Conservation (phyloP, 2,113 vertebrate genomes). For the Festucalex cinctus region DNA sequence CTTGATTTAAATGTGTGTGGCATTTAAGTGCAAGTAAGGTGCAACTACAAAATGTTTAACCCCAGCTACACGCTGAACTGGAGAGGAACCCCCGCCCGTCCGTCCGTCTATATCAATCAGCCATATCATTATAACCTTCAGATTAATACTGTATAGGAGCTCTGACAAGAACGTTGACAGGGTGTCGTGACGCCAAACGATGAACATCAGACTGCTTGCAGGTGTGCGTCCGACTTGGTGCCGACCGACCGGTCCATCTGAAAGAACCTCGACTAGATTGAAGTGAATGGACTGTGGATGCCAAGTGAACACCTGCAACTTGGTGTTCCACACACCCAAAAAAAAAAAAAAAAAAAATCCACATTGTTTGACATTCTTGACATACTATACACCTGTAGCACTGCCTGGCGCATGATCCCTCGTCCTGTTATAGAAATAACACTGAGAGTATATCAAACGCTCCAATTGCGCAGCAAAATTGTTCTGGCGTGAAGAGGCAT, state of each 20-base stretch:
- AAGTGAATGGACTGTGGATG: not conserved
- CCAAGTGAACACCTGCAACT: not conserved
- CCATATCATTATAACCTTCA: not conserved
- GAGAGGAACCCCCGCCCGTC: not conserved
- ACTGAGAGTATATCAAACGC: not conserved
- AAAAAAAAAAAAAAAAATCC: not conserved
- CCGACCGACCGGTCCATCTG: not conserved
- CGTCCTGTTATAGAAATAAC: not conserved
- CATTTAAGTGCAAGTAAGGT: constrained; percentile 32
- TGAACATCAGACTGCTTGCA: not conserved
- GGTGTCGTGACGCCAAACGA: not conserved
- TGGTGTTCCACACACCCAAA: no score
- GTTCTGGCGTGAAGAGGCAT: not conserved
- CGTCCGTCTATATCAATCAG: not conserved
- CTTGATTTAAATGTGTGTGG: constrained; percentile 17
- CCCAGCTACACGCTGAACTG: not conserved
- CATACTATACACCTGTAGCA: not conserved
- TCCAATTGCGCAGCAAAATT: not conserved
- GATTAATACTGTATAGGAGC: not conserved
- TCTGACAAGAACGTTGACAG: not conserved
- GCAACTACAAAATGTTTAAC: constrained; percentile 26
- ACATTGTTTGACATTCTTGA: not conserved
- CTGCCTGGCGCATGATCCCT: not conserved
- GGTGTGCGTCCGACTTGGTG: not conserved
- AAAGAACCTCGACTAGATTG: not conserved